Evolutionary conservation across 2,888 invertebrate genomes (phyloP), one percentile per base, ranked within the genome.

Genomic region (Melanotus villosus): DNA sequence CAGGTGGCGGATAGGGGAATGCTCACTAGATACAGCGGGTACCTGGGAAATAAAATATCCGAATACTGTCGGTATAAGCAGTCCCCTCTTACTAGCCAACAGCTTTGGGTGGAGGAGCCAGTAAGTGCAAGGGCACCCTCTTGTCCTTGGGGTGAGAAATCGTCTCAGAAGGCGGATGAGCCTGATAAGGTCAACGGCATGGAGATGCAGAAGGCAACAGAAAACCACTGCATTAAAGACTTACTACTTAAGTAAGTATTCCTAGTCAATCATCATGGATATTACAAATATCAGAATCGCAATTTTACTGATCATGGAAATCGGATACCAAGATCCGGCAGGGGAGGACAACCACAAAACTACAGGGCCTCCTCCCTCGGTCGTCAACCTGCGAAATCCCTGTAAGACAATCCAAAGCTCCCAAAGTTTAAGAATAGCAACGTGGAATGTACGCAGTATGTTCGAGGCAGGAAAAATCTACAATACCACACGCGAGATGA

Each of bases 1-100:
- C 54, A 54, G 26, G 30, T 54, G 54, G 34, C 32, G 54, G 54
- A 54, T 54, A 54, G 34, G 30, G 54, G 18, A 30, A 54, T 7
- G 54, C 54, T 18, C 26, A n/a, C 18, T 32, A 54, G 54, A 54
- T 54, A 54, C 30, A 32, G 32, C 9, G 32, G n/a, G 54, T 54
- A 34, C 16, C 32, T 12, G 54, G 54, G 32, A 54, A 38, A 38
- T 38, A 38, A 38, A 38, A 38, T 38, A 38, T n/a, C 38, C 14
- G 38, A 38, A 38, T 38, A 10, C 14, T 38, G 38, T 4, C 38
- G 38, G 38, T 38, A 38, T 38, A 38, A 38, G 14, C 38, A 14
- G 14, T 38, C 38, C 12, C 38, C 14, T 10, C 10, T 10, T 38
- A 10, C 14, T 3, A 12, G 38, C 4, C 38, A 38, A 38, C 38